Conservation (phyloP, 2,113 vertebrate genomes). For the Ctenomys sociabilis region DNA sequence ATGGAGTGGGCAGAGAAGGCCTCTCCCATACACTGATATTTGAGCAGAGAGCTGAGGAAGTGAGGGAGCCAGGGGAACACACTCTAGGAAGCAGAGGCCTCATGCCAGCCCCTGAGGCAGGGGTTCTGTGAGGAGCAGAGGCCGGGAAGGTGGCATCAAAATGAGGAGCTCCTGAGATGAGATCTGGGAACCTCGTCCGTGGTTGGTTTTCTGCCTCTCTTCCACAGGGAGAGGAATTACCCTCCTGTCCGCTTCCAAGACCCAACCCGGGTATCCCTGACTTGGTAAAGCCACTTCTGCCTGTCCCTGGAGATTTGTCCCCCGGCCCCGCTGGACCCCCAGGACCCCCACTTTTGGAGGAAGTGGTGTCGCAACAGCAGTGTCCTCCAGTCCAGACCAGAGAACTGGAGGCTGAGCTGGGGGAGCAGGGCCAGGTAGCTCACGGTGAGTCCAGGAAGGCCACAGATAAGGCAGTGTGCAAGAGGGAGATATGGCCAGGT, state of each 20-base stretch:
- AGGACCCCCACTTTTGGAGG: background rate
- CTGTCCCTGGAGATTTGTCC: background rate
- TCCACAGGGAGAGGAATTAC: constrained; percentile 67
- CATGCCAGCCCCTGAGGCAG: constrained; percentile 30
- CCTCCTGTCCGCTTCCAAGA: background rate
- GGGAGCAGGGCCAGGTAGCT: constrained; percentile 69
- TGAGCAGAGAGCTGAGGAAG: constrained; percentile 23
- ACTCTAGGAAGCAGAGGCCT: background rate
- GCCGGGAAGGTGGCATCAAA: background rate
- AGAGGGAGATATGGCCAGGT: background rate
- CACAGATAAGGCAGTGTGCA: background rate
- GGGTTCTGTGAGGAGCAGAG: background rate
- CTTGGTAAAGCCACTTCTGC: constrained; percentile 73
- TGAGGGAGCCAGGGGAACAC: background rate
- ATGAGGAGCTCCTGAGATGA: background rate
- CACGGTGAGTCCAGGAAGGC: constrained; percentile 5
- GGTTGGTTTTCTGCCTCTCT: background rate
- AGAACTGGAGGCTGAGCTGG: constrained; percentile 64
- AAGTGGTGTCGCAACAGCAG: constrained; percentile 69
- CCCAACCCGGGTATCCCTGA: constrained; percentile 56
- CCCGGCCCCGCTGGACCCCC: background rate
- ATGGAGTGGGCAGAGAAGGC: background rate
- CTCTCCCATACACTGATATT: background rate
- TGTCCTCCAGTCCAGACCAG: constrained; percentile 49
- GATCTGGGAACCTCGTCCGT: background rate